Evolutionary conservation across 2,113 vertebrate species (phyloP).

Genomic region (Mystacornis crossleyi): DNA sequence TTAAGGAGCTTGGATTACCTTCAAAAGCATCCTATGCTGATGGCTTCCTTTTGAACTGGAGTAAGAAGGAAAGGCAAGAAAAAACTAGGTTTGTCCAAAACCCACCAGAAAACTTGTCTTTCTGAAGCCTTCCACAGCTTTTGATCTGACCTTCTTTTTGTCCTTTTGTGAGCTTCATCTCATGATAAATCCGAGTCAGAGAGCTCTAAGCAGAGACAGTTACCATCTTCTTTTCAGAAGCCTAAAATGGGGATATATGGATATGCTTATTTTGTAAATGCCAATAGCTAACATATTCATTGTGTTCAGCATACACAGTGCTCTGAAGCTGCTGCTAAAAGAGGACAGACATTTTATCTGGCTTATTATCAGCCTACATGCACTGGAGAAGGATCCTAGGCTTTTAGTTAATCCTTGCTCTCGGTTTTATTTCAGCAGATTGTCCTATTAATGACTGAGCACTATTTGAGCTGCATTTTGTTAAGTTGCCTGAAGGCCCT

Average conservation of each 20-base stretch:
- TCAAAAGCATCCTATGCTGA: not conserved
- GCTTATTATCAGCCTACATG: not conserved
- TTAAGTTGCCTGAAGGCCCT: slow-evolving; percentile 46
- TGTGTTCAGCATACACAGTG: not conserved
- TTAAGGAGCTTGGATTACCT: not conserved
- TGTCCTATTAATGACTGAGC: slow-evolving; percentile 53
- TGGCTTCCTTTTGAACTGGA: not conserved
- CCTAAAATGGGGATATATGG: not conserved
- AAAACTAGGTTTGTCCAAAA: not conserved
- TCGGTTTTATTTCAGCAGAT: slow-evolving; percentile 48
- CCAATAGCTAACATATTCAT: slow-evolving; percentile 40
- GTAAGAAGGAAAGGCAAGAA: not conserved
- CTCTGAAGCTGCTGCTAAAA: slow-evolving; percentile 27
- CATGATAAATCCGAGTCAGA: not conserved
- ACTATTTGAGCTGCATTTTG: slow-evolving; percentile 46
- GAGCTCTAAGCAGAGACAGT: not conserved
- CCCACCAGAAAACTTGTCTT: not conserved
- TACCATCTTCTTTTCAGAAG: slow-evolving; percentile 53
- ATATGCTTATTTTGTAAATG: slow-evolving; percentile 38
- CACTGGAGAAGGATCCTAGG: not conserved
- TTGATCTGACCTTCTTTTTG: not conserved
- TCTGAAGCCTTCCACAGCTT: not conserved
- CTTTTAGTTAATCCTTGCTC: slow-evolving; percentile 39
- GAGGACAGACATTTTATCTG: slow-evolving; percentile 30
- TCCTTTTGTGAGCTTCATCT: not conserved